These are phyloP conservation scores for Saccostrea echinata DNA, from an alignment of 1,140 invertebrate species.

Conservation along the genomic window DNA sequence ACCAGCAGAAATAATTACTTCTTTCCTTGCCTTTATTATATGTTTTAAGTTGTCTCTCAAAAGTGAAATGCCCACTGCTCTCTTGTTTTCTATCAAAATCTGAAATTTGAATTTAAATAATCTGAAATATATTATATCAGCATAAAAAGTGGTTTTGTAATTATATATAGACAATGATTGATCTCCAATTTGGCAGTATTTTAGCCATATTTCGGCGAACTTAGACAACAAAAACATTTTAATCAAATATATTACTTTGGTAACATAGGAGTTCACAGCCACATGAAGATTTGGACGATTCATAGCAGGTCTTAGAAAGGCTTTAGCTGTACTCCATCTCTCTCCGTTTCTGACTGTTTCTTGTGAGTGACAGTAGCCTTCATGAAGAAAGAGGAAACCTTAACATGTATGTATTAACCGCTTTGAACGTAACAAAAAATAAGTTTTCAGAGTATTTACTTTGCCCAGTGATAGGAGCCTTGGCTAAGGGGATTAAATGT, in stretches of 20 bases:
- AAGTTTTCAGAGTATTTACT: too few relatives aligned
- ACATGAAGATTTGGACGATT: slow-evolving; percentile 69
- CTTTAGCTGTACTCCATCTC: background rate
- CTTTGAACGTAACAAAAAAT: too few relatives aligned
- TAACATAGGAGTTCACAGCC: slow-evolving; percentile 54
- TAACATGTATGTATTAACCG: too few relatives aligned
- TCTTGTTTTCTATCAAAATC: background rate
- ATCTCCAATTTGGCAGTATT: too few relatives aligned
- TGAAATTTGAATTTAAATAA: background rate
- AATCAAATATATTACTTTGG: background rate
- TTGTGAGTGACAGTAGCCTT: slow-evolving; percentile 60
- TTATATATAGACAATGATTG: too few relatives aligned
- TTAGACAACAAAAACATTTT: too few relatives aligned
- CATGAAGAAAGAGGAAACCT: too few relatives aligned
- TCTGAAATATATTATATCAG: too few relatives aligned
- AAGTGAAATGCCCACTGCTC: background rate
- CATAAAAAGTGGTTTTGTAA: too few relatives aligned
- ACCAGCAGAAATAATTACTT: background rate
- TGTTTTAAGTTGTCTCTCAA: background rate
- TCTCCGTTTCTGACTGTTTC: slow-evolving; percentile 3
- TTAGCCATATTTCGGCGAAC: too few relatives aligned
- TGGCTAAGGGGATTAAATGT: too few relatives aligned
- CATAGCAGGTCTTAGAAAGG: slow-evolving; percentile 29
- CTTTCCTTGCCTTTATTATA: background rate
- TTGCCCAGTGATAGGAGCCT: too few relatives aligned